Percentiles rank a stretch among this genome's conserved stretches.
Evolutionary conservation across 2,113 vertebrate genomes (phyloP).

Genomic region (Penelope pileata): DNA sequence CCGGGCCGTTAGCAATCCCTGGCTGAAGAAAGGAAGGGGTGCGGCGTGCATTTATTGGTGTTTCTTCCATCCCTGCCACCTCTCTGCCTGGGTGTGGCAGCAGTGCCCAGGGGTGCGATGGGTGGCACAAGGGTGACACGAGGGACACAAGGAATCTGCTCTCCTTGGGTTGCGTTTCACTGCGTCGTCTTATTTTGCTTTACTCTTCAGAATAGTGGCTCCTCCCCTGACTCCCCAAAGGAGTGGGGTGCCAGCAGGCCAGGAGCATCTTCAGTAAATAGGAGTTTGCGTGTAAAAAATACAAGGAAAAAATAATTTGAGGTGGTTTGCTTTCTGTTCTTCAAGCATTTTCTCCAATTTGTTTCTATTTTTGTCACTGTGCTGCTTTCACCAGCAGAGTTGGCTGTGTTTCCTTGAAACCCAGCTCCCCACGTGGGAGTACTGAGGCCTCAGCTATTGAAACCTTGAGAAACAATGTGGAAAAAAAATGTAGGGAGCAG

Average conservation of each 20-base stretch:
- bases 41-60: background rate
- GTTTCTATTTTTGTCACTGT: background rate
- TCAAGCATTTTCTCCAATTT: no score
- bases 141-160: background rate
- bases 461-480: background rate
- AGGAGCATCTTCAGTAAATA: background rate
- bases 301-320: background rate
- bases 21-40: background rate
- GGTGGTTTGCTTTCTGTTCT: no score
- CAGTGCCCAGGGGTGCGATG: background rate
- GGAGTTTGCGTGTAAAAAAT: background rate
- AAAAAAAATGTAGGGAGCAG: background rate
- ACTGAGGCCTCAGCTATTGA: background rate
- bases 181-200: background rate
- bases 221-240: background rate
- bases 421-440: rapidly evolving
- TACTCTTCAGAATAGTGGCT: background rate
- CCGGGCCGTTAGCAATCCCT: background rate
- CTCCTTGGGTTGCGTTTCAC: background rate
- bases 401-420: background rate
- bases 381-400: background rate
- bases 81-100: background rate
- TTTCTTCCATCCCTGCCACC: background rate
- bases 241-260: background rate
- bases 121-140: background rate